Conservation (phyloP, 2,113 vertebrate genomes). For the Urocynchramus pylzowi region DNA sequence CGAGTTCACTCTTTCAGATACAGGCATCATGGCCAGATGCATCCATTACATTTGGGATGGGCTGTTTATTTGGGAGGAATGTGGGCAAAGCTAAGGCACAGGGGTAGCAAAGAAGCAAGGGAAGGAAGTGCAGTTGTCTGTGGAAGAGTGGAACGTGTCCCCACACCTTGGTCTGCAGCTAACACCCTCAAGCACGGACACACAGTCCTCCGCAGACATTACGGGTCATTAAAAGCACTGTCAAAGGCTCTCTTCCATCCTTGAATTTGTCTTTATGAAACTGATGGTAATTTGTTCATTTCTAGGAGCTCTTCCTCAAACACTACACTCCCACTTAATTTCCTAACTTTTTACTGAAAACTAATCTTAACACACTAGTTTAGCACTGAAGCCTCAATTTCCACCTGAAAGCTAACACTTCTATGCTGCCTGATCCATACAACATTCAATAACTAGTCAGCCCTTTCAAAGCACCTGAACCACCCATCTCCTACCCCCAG, state of each 20-base stretch:
- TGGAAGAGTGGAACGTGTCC: not conserved
- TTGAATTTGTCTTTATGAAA: not conserved
- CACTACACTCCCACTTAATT: not conserved
- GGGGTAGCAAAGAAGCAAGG: not conserved
- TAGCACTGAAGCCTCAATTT: not conserved
- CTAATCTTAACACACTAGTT: not conserved
- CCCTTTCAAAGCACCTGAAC: not conserved
- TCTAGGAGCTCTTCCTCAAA: not conserved
- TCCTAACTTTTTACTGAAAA: not conserved
- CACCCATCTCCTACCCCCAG: not conserved
- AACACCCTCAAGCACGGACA: not conserved
- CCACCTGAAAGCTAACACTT: not conserved
- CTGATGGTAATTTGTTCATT: not conserved
- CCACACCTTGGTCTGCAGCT: not conserved
- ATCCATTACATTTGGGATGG: not conserved
- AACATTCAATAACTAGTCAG: not conserved
- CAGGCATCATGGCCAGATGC: not conserved
- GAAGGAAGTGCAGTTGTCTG: not conserved
- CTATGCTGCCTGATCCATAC: not conserved
- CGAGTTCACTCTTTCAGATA: too few species aligned
- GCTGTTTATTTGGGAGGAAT: not conserved
- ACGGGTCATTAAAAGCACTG: not conserved
- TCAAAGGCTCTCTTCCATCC: not conserved
- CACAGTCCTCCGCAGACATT: not conserved
- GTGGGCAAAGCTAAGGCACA: not conserved